phyloP scores from a whole-genome alignment of 2,113 vertebrate genomes.

The Leiothrix lutea region DNA sequence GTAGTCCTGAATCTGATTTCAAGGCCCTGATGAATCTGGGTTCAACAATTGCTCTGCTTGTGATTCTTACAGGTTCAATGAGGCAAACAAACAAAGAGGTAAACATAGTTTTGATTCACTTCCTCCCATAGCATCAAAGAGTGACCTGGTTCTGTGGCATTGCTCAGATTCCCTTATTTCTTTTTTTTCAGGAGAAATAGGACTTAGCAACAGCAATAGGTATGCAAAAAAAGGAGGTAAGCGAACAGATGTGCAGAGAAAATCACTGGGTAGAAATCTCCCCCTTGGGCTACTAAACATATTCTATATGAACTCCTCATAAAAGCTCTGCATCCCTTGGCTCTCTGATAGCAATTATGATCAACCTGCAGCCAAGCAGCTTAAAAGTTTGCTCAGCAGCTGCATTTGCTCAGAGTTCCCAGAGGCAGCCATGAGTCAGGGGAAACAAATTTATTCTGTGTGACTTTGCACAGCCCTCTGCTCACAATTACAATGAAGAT shows the following conservation, averaged over 20 bases:
- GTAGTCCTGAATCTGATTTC: not conserved
- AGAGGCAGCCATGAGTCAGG: not conserved
- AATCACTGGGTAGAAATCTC: not conserved
- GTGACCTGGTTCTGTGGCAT: not conserved
- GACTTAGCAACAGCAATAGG: not conserved
- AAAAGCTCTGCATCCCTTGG: slow-evolving; percentile 20
- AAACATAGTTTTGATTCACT: not conserved
- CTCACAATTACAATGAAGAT: slow-evolving; percentile 9
- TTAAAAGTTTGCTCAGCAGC: slow-evolving; percentile 28
- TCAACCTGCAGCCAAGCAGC: slow-evolving; percentile 16
- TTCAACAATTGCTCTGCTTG: not conserved
- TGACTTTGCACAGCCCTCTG: not conserved
- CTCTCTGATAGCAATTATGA: slow-evolving; percentile 12
- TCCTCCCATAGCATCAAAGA: not conserved
- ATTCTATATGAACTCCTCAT: slow-evolving; percentile 16
- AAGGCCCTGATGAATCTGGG: not conserved
- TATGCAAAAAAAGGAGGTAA: not conserved
- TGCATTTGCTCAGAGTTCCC: slow-evolving; percentile 23
- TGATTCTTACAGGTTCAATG: not conserved
- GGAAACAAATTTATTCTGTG: slow-evolving; percentile 9
- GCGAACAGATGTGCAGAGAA: slow-evolving; percentile 24
- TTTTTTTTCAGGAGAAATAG: not conserved
- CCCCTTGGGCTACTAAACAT: slow-evolving; percentile 3
- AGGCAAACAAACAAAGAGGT: not conserved
- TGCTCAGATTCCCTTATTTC: not conserved